phyloP scores from a whole-genome alignment of 2,797 vertebrate genomes.

The Pseudotriccus pelzelni region DNA sequence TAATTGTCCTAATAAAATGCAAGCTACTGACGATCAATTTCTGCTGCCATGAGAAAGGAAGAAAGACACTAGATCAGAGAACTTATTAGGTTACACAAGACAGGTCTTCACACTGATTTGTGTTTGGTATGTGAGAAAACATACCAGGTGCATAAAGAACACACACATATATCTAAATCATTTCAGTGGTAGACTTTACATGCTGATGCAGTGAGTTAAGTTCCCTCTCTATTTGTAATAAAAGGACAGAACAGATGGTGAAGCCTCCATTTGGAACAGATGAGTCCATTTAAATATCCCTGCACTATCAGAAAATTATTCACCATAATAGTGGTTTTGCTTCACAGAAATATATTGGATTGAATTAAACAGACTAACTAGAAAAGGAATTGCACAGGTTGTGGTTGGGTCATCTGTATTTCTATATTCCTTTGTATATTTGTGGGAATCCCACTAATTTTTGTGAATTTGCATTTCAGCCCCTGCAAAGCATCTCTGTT shows the following conservation, averaged over 20 bases:
- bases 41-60: neutral
- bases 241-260: constrained; percentile 42
- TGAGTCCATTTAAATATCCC: constrained; percentile 47
- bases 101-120: constrained; percentile 34
- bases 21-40: constrained; percentile 41
- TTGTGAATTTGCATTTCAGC: neutral
- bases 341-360: neutral
- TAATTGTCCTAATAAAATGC: constrained; percentile 56
- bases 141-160: constrained; percentile 16
- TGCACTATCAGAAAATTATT: constrained; percentile 38
- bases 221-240: neutral
- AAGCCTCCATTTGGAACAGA: constrained; percentile 38
- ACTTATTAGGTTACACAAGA: constrained; percentile 26
- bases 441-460: neutral
- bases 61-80: neutral
- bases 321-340: constrained; percentile 2
- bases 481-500: neutral
- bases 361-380: neutral
- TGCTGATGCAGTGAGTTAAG: neutral
- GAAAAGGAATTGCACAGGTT: neutral
- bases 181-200: neutral
- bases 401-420: neutral
- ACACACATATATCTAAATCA: neutral
- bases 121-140: constrained; percentile 41
- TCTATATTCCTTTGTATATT: neutral